phyloP scores from a whole-genome alignment of 2,797 vertebrate species.

The Luscinia megarhynchos region DNA sequence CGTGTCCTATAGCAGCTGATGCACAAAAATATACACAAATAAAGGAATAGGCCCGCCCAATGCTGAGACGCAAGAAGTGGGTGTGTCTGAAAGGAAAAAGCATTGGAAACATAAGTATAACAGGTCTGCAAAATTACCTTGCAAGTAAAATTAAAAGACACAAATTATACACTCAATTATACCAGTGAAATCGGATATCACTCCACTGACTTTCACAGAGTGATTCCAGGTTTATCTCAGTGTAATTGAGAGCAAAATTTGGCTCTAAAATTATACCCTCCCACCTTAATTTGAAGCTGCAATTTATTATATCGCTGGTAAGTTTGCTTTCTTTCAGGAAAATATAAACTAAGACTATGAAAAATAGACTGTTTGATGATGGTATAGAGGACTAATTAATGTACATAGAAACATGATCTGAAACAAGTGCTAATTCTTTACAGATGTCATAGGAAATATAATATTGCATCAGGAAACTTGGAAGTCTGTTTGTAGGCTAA shows the following conservation, averaged over 20 bases:
- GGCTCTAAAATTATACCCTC: not conserved
- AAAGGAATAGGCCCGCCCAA: conserved; percentile 58
- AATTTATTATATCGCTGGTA: not conserved
- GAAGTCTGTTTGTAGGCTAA: not conserved
- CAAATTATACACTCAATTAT: conserved; percentile 32
- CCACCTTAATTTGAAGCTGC: not conserved
- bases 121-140: conserved; percentile 35
- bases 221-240: conserved; percentile 12
- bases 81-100: conserved; percentile 64
- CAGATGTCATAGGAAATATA: conserved; percentile 1
- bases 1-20: conserved; percentile 51
- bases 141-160: conserved; percentile 32
- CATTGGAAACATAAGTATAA: conserved; percentile 57
- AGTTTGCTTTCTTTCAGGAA: not conserved
- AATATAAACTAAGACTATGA: not conserved
- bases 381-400: not conserved
- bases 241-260: conserved; percentile 32
- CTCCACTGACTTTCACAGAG: not conserved
- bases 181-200: not conserved
- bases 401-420: not conserved
- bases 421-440: conserved; percentile 25
- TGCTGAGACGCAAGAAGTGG: conserved; percentile 50
- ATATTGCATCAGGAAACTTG: not conserved
- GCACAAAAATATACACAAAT: conserved; percentile 63
- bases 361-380: not conserved